Base-by-base conservation (phyloP, 2,888 invertebrate genomes). In the Agelastica alni region DNA sequence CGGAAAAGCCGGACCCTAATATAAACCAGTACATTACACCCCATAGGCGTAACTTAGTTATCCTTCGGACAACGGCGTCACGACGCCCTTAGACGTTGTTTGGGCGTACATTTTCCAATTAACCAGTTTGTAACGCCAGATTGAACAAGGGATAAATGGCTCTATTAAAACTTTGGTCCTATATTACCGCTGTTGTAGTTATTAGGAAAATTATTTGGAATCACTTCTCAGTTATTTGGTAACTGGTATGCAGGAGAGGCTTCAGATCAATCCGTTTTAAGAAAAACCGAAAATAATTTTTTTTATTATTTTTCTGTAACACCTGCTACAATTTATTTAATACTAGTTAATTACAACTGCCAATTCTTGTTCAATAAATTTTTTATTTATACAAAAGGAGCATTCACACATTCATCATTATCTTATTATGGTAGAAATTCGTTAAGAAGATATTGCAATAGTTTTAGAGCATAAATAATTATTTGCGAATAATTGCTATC, bases 71-170 rank as follows among this genome's bases (percentile, higher is more conserved):
- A 20, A 31, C 39, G 28, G 5, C 14, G 16, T 16, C 30, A 28
- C 13, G 36, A 47, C 42, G 53, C 34, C 48, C 31, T 53, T 48
- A 36, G 43, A 34, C 22, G 34, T n/a, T 30, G 26, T 22, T 34
- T 43, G 48, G 45, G 39, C 45, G 46, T 46, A 53, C 53, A 48
- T 41, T 48, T 47, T 45, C 45, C 56, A 56, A 59, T 57, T 56
- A 57, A 54, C 41, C 26, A 41, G 49, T 52, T 46, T 56, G 54
- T 52, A 51, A 45, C 52, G 49, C 54, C 42, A 44, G 47, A 51
- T 51, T 56, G 56, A 56, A 46, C 56, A 51, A 17, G 52, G 56
- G 52, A 59, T 56, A 48, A 56, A 59, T 42, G 41, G 53, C 34
- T 43, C 59, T 51, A 59, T 59, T 59, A 59, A 53, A 56, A 55